These are phyloP conservation scores for Notolabrus celidotus DNA, from an alignment of 2,797 vertebrate species.

Conservation along the genomic window DNA sequence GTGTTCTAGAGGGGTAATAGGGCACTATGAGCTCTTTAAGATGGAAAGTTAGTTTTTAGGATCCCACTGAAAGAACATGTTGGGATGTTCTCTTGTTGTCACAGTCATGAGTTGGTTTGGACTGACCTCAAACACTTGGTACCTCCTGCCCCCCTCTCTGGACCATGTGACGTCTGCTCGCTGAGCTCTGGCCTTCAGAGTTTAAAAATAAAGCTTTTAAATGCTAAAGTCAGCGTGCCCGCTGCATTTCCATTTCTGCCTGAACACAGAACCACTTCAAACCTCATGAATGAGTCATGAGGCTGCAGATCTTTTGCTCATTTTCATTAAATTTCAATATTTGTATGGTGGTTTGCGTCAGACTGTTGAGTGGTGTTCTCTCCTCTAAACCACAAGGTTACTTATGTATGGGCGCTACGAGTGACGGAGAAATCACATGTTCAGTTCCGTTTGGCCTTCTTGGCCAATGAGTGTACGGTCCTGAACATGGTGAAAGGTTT, in stretches of 20 bases:
- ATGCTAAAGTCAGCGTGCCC: not conserved
- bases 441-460: no score
- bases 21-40: no score
- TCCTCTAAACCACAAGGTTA: constrained; percentile 31
- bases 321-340: constrained; percentile 5
- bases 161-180: constrained; percentile 1
- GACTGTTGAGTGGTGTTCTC: constrained; percentile 12
- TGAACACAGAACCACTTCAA: constrained; percentile 17
- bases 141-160: not conserved
- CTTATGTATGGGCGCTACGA: not conserved
- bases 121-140: no score
- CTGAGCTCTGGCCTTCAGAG: constrained; percentile 46
- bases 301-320: constrained; percentile 9
- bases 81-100: no score
- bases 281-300: constrained; percentile 70
- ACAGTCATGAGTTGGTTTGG: no score
- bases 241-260: constrained; percentile 33
- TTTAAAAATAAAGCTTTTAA: constrained; percentile 10
- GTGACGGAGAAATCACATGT: not conserved
- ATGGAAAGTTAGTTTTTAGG: no score
- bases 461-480: no score
- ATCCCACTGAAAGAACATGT: no score
- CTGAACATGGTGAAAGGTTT: no score
- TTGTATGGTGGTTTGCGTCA: not conserved
- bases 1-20: no score